Percentiles rank a stretch among this genome's conserved stretches.
Conservation (phyloP, 2,113 vertebrate genomes). For the Bubalus kerabau region DNA sequence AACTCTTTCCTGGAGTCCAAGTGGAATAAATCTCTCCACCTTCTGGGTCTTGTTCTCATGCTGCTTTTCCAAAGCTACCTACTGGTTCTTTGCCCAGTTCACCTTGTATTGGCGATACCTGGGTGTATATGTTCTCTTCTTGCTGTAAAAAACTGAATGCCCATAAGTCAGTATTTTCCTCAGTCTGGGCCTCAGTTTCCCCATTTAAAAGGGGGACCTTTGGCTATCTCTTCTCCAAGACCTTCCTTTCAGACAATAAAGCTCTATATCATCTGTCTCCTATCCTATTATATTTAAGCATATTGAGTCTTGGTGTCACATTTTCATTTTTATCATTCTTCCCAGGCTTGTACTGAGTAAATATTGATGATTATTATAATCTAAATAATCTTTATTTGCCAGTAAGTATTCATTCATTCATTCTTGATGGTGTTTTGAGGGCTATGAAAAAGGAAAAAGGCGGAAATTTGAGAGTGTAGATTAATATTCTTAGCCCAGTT, state of each 20-base stretch:
- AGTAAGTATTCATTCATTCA: neutral
- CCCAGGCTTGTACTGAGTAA: neutral
- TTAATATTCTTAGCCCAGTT: neutral
- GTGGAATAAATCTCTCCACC: neutral
- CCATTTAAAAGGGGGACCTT: neutral
- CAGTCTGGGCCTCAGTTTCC: neutral
- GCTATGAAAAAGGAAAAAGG: neutral
- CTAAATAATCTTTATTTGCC: neutral
- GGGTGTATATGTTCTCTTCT: neutral
- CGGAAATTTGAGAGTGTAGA: neutral
- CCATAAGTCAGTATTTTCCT: neutral
- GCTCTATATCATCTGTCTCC: neutral
- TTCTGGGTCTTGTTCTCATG: neutral
- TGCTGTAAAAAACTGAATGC: neutral
- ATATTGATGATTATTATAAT: neutral
- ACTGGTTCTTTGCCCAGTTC: neutral
- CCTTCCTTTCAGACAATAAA: neutral
- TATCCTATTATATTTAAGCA: neutral
- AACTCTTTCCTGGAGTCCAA: neutral
- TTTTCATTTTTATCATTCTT: neutral
- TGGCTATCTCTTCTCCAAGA: neutral
- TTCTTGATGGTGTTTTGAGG: neutral
- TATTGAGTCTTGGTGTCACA: neutral
- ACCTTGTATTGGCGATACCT: fast-evolving
- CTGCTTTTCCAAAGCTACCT: neutral